Base-by-base conservation (phyloP, 2,113 vertebrate genomes). In the Puntigrus tetrazona region DNA sequence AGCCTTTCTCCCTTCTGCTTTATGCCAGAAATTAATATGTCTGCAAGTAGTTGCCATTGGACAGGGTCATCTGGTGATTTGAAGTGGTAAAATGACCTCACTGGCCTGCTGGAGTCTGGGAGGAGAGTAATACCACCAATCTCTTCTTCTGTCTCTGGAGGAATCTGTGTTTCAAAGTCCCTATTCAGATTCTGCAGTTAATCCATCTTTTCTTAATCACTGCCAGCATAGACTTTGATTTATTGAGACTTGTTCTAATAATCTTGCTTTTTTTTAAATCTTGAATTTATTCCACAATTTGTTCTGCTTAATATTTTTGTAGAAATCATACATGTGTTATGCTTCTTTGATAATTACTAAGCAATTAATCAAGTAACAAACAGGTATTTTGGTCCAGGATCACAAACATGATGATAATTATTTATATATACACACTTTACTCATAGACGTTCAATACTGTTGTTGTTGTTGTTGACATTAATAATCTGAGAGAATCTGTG, bases 181-280 rank as follows among this genome's bases (percentile, higher is more conserved):
- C n/a, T 14, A n/a, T 16, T 38, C 34, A 78, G 38, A 78, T 38
- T 38, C 20, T 57, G 50, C 7, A 20, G 36, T 63, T 63, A 63
- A 79, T 77, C 47, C 74, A 34, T 76, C 47, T 31, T 22, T 29
- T 75, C 73, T 9, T 75, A 31, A 75, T 78, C 52, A 57, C 25
- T n/a, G 16, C 52, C 5, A 25, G 7, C 31, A 59, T 7, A n/a
- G 8, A 14, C 10, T 6, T 1, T n/a, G 29, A 38, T 1, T 34
- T 78, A 41, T 2, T n/a, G n/a, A n/a, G n/a, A n/a, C 36, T 78
- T 57, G 59, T 22, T 38, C 47, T 34, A 4, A 13, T 78, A 20
- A 57, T 76, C 14, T 18, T 22, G 18, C 34, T 45, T 41, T 25
- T 43, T 45, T 25, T 43, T 43, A 2, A 20, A 70, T 41, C 36